These are phyloP conservation scores for Sinopyrophorus schimmeli DNA, from an alignment of 2,888 invertebrate species.

Conservation along the genomic window DNA sequence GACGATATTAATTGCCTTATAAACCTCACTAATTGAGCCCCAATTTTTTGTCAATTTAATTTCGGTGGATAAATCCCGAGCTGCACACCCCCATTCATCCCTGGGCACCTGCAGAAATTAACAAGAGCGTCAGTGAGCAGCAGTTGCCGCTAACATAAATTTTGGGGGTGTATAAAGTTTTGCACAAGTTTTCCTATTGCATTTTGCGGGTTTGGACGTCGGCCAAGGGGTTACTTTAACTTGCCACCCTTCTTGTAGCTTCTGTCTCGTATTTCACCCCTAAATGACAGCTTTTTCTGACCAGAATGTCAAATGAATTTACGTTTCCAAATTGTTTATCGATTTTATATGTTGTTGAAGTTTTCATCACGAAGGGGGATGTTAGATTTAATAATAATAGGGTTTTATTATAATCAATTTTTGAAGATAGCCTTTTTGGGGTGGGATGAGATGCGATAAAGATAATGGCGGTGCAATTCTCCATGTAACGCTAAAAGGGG, in stretches of 20 bases:
- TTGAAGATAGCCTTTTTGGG: not conserved
- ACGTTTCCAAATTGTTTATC: constrained; percentile 3
- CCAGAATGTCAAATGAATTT: constrained; percentile 12
- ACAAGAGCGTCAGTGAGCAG: constrained; percentile 12
- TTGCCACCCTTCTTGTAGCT: constrained; percentile 24
- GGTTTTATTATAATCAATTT: not conserved
- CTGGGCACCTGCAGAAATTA: constrained; percentile 19
- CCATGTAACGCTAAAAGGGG: constrained; percentile 8
- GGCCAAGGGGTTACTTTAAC: constrained; percentile 28
- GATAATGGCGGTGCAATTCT: constrained; percentile 10
- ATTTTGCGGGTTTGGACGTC: constrained; percentile 29
- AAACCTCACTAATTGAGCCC: too few relatives aligned
- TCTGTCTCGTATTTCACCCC: constrained; percentile 24
- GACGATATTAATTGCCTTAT: too few relatives aligned
- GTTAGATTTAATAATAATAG: not conserved
- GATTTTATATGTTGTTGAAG: not conserved
- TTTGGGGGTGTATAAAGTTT: constrained; percentile 29
- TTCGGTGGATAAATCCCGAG: too few relatives aligned
- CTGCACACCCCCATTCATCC: too few relatives aligned
- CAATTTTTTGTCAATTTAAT: too few relatives aligned
- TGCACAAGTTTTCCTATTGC: constrained; percentile 29
- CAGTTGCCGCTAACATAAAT: constrained; percentile 26
- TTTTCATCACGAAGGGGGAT: not conserved
- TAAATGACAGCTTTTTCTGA: constrained; percentile 21
- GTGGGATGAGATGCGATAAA: constrained; percentile 4